Evolutionary conservation across 2,888 invertebrate genomes (phyloP), one percentile per base, ranked within the genome.

Genomic region (Thereva nobilitata): DNA sequence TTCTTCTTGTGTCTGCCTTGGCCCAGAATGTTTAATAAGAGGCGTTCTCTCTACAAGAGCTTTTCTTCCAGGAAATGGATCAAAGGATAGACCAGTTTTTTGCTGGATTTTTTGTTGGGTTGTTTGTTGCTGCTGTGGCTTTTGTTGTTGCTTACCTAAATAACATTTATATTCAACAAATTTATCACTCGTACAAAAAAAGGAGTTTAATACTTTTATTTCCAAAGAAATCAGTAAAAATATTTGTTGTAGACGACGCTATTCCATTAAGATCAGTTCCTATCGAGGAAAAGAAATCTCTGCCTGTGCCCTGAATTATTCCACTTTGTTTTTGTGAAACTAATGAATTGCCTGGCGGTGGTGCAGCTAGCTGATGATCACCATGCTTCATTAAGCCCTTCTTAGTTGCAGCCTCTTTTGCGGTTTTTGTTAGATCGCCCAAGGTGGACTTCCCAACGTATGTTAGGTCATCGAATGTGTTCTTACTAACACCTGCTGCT

Each of bases 161-260:
- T 52, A 40, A n/a, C 9, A 40, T 5, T 61, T 35, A 9, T 37
- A 12, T 41, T 8, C 35, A 64, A 38, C 38, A 35, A 23, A 38
- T 37, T n/a, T 66, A 66, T 37, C 34, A 12, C 7, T 35, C 10
- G 1, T 23, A 23, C 23, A 23, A 23, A 23, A 23, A 23, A 23
- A 2, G 2, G 2, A 23, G 23, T 23, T 23, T 74, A 83, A 81
- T 74, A 86, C 86, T 88, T 79, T 87, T 88, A 45, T 83, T 84
- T 78, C 96, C 94, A 79, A 97, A 96, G 74, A 97, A 86, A 79
- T 95, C 97, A 65, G 94, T 94, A 77, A 97, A 93, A 88, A 97
- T 95, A 79, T 89, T 95, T 10, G 93, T 89, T 0, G 95, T 96
- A 71, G 96, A 94, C 1, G 94, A 91, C 23, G 97, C 95, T 56